These are phyloP conservation scores for Caenorhabditis sp. DNA, from an alignment of 2,888 invertebrate genomes.

Conservation along the genomic window DNA sequence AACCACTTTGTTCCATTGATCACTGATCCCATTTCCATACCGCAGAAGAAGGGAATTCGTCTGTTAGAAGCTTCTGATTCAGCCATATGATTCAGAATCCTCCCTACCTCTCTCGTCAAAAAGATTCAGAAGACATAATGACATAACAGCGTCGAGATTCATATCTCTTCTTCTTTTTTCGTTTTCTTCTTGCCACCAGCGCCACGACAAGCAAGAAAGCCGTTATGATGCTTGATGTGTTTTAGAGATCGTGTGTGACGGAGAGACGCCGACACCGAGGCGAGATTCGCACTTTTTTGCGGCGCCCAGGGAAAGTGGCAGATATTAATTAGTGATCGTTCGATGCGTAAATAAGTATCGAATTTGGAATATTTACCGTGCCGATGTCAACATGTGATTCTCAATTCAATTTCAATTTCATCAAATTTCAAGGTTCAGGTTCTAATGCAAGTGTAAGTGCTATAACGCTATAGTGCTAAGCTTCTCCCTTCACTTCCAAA, in stretches of 20 bases:
- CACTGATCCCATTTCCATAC: too few relatives aligned
- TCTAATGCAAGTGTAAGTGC: not conserved
- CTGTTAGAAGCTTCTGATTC: too few relatives aligned
- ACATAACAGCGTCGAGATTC: slow-evolving; percentile 47
- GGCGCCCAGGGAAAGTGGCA: slow-evolving; percentile 34
- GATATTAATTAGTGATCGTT: slow-evolving; percentile 60
- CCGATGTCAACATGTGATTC: not conserved
- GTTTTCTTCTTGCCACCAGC: not conserved
- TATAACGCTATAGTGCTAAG: too few relatives aligned
- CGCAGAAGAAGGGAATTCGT: too few relatives aligned
- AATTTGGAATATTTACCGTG: not conserved
- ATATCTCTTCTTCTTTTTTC: slow-evolving; percentile 11
- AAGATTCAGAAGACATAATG: slow-evolving; percentile 11
- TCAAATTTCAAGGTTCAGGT: slow-evolving; percentile 24
- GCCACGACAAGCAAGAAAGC: slow-evolving; percentile 11
- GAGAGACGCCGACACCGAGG: slow-evolving; percentile 20
- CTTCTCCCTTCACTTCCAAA: not conserved
- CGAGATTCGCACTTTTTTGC: slow-evolving; percentile 37
- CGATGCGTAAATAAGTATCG: not conserved
- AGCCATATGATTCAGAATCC: not conserved
- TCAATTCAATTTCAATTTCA: not conserved
- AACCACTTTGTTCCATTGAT: not conserved
- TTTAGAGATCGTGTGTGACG: slow-evolving; percentile 1
- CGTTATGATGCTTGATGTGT: slow-evolving; percentile 27
- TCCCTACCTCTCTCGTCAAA: too few relatives aligned